phyloP scores from a whole-genome alignment of 2,113 vertebrate genomes.

The Rhegmatorhina hoffmannsi region DNA sequence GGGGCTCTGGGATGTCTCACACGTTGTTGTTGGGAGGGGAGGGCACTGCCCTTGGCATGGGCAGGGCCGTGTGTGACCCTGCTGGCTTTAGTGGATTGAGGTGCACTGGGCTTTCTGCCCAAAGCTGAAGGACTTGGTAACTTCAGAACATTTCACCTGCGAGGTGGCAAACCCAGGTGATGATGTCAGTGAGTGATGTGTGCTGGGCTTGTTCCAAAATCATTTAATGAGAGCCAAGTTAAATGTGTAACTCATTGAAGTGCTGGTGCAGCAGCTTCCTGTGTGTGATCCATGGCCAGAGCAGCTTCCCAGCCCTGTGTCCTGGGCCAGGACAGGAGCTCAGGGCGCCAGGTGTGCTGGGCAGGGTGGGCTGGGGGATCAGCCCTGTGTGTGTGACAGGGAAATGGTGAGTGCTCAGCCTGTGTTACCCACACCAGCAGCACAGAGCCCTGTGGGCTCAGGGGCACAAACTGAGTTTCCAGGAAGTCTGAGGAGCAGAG shows the following conservation, averaged over 20 bases:
- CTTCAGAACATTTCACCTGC: neutral
- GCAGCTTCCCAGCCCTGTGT: fast-evolving
- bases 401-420: neutral
- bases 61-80: neutral
- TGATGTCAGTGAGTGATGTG: neutral
- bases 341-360: neutral
- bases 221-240: neutral
- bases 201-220: neutral
- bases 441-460: fast-evolving
- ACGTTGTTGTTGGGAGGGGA: fast-evolving
- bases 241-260: neutral
- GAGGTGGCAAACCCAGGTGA: neutral
- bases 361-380: neutral
- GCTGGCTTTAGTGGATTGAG: neutral
- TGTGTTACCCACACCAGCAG: too few species aligned
- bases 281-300: neutral
- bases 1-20: fast-evolving
- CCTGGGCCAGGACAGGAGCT: neutral
- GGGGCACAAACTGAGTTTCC: neutral
- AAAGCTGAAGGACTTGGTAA: neutral
- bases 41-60: neutral
- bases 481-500: neutral
- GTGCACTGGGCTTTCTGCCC: neutral
- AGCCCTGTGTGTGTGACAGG: too few species aligned
- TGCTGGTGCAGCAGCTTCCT: neutral